Evolutionary conservation across 2,797 vertebrate species (phyloP), one percentile per base, ranked within the genome.

Genomic region (Poecile montanus): DNA sequence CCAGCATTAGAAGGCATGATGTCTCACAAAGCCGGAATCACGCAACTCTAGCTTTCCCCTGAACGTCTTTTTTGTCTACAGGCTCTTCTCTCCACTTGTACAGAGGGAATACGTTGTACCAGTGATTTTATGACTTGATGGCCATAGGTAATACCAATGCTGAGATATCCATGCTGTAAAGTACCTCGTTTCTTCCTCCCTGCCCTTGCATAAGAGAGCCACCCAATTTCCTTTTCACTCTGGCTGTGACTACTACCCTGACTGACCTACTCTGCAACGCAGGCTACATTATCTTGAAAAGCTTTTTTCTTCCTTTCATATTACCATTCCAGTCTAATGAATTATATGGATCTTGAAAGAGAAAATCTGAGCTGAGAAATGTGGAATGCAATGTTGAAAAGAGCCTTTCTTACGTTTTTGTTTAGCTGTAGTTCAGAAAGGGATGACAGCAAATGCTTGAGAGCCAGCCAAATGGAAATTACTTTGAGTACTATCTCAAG

Each of bases 401-500:
- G 50, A 75, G 20, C 45, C 54, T 77, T 92, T 71, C 84, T 82
- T 78, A 34, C n/a, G 26, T 84, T 95, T 94, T 88, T 91, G 48
- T 92, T 95, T 88, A 93, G 67, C n/a, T 44, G 30, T 51, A 68
- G 68, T 54, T 94, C 75, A 71, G 72, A 89, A 65, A 89, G 36
- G 62, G 65, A 89, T 56, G 66, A 82, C 79, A 80, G 22, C 77
- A 82, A 83, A 74, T 88, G 48, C 79, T 74, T 94, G 81, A 93
- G 63, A 47, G 29, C 34, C n/a, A 80, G 92, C 53, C 85, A 94
- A 79, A 85, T 68, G 93, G 85, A 93, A 96, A 95, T 81, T 70
- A 36, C 81, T 97, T 96, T 71, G 88, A 93, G 66, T 54, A 78
- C 82, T 88, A 93, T 95, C 58, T 93, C 45, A 89, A 96, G 91